A percentile compares a stretch with the other conserved stretches of the same genome.
phyloP scores from a whole-genome alignment of 2,888 invertebrate species.

The Hyposoter dolosus region DNA sequence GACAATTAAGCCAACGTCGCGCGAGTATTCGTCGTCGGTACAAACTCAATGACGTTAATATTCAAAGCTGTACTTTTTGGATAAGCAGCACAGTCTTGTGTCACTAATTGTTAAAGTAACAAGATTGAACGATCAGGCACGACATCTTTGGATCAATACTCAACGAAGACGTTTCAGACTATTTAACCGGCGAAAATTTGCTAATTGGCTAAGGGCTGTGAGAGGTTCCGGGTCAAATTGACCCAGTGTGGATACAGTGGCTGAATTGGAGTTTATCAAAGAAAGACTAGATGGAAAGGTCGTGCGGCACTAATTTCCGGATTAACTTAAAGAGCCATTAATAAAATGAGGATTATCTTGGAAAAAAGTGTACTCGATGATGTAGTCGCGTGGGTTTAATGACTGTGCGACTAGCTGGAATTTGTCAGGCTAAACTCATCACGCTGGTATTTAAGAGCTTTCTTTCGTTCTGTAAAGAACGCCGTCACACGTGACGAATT shows the following conservation, averaged over 20 bases:
- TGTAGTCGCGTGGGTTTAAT: background rate
- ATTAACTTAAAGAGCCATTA: background rate
- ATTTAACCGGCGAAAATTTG: background rate
- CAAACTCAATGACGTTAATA: background rate
- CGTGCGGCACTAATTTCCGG: background rate
- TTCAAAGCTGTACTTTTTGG: background rate
- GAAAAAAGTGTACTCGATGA: background rate
- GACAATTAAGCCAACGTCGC: background rate
- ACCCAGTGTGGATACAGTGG: too few species aligned
- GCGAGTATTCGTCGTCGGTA: background rate
- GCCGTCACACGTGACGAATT: slow-evolving; percentile 1
- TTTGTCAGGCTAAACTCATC: background rate
- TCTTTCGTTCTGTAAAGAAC: background rate
- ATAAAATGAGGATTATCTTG: background rate
- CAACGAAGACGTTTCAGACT: background rate
- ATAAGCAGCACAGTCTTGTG: background rate
- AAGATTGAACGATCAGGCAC: background rate
- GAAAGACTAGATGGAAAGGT: background rate
- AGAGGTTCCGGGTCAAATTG: background rate
- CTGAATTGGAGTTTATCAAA: too few species aligned
- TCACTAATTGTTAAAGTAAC: background rate
- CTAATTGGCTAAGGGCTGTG: background rate
- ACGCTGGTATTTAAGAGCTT: background rate
- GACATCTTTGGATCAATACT: background rate
- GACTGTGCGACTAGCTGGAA: background rate